Evolutionary conservation across 2,797 vertebrate species (phyloP).

Genomic region (Rhabdomys pumilio): DNA sequence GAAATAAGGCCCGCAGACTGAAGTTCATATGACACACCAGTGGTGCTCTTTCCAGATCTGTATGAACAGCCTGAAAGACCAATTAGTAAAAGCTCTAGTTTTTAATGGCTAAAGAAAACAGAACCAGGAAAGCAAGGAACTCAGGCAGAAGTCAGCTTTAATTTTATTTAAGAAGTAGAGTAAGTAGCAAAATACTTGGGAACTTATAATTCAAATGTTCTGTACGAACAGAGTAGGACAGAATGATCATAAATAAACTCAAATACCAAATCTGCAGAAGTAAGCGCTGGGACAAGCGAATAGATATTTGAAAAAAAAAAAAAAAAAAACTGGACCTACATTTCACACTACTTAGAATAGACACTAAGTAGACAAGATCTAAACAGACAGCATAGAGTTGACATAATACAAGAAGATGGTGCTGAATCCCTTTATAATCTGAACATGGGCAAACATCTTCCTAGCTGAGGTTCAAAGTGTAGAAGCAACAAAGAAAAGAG

Average conservation of each 20-base stretch:
- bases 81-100: not conserved
- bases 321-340: conserved; percentile 65
- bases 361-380: conserved; percentile 8
- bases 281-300: not conserved
- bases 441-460: conserved; percentile 37
- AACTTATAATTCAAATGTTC: conserved; percentile 29
- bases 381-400: conserved; percentile 69
- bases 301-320: conserved; percentile 62
- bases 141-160: conserved; percentile 2
- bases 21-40: not conserved
- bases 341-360: conserved; percentile 58
- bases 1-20: conserved; percentile 16
- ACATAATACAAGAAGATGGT: conserved; percentile 36
- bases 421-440: conserved; percentile 40
- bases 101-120: conserved; percentile 36
- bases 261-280: conserved; percentile 16
- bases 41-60: not conserved
- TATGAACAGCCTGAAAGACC: conserved; percentile 12
- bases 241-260: conserved; percentile 56
- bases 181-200: conserved; percentile 47
- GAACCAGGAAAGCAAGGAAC: not conserved
- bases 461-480: conserved; percentile 36
- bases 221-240: conserved; percentile 1
- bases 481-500: conserved; percentile 43
- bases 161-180: conserved; percentile 55